phyloP scores from a whole-genome alignment of 2,797 vertebrate species.

The Champsocephalus esox region DNA sequence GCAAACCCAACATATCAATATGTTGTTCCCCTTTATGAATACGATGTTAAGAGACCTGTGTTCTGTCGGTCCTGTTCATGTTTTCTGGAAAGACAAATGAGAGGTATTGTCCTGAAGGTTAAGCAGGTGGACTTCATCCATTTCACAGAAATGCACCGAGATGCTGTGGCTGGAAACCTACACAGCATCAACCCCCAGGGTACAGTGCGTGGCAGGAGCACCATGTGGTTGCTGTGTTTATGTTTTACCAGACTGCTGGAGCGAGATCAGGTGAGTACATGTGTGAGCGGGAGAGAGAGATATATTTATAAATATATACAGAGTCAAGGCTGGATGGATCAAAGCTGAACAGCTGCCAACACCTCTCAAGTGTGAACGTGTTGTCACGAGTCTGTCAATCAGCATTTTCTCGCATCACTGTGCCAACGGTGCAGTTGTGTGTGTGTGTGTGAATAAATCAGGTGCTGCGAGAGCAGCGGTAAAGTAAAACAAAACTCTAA shows the following conservation, averaged over 20 bases:
- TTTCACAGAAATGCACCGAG: slow-evolving; percentile 42
- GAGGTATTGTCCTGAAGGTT: slow-evolving; percentile 23
- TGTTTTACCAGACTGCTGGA: slow-evolving; percentile 77
- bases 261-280: slow-evolving; percentile 70
- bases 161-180: slow-evolving; percentile 37
- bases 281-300: slow-evolving; percentile 19
- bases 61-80: neutral
- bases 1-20: slow-evolving; percentile 16
- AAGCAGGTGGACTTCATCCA: slow-evolving; percentile 50
- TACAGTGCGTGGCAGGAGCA: slow-evolving; percentile 59
- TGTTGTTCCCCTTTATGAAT: slow-evolving; percentile 18
- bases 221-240: slow-evolving; percentile 73
- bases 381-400: slow-evolving; percentile 84
- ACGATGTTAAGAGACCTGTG: neutral
- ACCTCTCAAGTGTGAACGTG: slow-evolving; percentile 79
- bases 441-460: slow-evolving; percentile 36
- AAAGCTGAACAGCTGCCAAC: slow-evolving; percentile 85
- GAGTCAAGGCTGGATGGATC: slow-evolving; percentile 74
- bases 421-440: slow-evolving; percentile 52
- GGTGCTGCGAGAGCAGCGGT: slow-evolving; percentile 45
- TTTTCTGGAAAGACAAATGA: slow-evolving; percentile 38
- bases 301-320: too few species aligned
- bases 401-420: slow-evolving; percentile 76
- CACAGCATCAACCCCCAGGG: slow-evolving; percentile 56
- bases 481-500: slow-evolving; percentile 59